Conservation (phyloP, 2,113 vertebrate genomes). For the Cygnus buccinator region DNA sequence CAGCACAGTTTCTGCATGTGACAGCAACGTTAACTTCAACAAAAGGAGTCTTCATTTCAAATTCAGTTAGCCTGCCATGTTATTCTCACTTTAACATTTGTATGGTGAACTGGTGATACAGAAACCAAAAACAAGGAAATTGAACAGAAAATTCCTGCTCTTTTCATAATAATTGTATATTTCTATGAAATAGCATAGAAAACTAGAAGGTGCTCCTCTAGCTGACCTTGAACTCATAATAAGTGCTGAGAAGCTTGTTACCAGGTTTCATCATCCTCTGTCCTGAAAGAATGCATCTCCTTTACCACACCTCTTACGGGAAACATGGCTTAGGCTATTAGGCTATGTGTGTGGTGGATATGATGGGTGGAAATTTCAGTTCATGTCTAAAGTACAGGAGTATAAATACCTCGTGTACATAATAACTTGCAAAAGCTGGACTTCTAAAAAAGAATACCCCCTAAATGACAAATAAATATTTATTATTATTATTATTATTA, state of each 20-base stretch:
- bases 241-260: neutral
- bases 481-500: neutral
- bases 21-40: neutral
- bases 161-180: neutral
- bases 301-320: fast-evolving
- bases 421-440: neutral
- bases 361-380: neutral
- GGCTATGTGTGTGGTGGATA: fast-evolving
- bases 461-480: neutral
- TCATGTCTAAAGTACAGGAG: neutral
- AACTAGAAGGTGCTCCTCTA: neutral
- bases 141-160: neutral
- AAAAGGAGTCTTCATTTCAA: fast-evolving
- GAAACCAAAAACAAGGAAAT: neutral
- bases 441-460: neutral
- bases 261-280: neutral
- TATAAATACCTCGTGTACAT: neutral
- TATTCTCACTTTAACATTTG: neutral
- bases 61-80: neutral
- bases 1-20: neutral
- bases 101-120: neutral
- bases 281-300: neutral
- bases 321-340: neutral
- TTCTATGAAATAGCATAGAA: neutral
- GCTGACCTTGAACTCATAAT: neutral